phyloP scores from a whole-genome alignment of 2,888 invertebrate species.

The Incurvaria masculella region DNA sequence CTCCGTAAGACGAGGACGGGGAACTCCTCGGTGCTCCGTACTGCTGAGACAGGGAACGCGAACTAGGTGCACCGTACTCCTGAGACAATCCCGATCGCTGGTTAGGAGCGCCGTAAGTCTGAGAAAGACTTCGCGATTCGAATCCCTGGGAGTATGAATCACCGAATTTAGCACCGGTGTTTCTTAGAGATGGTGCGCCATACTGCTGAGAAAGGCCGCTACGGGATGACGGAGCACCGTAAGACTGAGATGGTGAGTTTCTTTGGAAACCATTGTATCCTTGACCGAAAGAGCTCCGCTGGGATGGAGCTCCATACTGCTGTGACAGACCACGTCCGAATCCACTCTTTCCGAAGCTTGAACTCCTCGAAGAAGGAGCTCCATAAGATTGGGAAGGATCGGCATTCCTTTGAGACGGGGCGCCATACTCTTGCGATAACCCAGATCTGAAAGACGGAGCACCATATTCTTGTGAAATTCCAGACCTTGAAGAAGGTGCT shows the following conservation, averaged over 20 bases:
- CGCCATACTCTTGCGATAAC: constrained; percentile 24
- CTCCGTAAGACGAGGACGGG: constrained; percentile 32
- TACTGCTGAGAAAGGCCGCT: constrained; percentile 25
- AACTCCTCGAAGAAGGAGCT: neutral
- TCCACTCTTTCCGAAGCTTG: no score
- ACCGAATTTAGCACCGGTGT: constrained; percentile 8
- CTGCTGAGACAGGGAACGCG: constrained; percentile 32
- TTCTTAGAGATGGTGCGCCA: constrained; percentile 3
- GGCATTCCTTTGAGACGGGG: constrained; percentile 15
- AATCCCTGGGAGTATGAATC: constrained; percentile 21
- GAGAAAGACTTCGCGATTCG: constrained; percentile 21
- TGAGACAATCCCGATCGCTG: constrained; percentile 24
- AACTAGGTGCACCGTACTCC: constrained; percentile 22
- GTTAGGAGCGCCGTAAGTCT: constrained; percentile 30
- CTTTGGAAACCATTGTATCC: constrained; percentile 7
- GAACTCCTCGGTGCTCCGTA: constrained; percentile 45
- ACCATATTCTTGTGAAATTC: constrained; percentile 28
- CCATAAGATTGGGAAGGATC: neutral
- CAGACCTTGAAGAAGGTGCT: constrained; percentile 18
- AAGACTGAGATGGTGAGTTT: constrained; percentile 26
- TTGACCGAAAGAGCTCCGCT: constrained; percentile 2
- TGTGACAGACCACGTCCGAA: neutral
- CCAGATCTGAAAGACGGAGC: constrained; percentile 21
- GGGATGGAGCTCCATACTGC: neutral
- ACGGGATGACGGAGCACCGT: constrained; percentile 19